Conservation (phyloP, 2,797 vertebrate species). For the Sebastes oblongus region DNA sequence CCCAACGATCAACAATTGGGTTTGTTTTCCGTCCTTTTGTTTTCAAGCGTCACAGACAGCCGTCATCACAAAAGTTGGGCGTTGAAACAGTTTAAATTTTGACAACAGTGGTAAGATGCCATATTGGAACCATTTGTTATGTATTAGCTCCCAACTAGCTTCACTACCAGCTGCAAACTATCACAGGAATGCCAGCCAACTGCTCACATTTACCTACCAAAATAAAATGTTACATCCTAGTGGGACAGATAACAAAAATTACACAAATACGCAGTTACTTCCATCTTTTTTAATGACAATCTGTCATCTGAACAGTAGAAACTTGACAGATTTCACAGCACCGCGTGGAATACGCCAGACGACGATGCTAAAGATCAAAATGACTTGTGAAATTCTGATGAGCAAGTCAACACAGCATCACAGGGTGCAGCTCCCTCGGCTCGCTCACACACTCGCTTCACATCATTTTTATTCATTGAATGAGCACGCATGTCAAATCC, state of each 20-base stretch:
- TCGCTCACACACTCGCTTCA: constrained; percentile 40
- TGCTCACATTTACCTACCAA: background rate
- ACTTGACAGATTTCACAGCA: background rate
- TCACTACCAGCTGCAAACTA: background rate
- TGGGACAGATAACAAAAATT: background rate
- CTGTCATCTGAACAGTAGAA: background rate
- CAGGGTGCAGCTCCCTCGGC: constrained; percentile 27
- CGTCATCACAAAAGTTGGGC: background rate
- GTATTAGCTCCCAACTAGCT: background rate
- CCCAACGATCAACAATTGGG: background rate
- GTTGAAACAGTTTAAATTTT: background rate
- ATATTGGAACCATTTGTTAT: background rate
- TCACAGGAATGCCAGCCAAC: background rate
- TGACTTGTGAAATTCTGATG: constrained; percentile 27
- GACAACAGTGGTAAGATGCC: background rate
- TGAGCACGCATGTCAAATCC: constrained; percentile 59
- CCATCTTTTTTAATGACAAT: background rate
- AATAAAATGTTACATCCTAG: background rate
- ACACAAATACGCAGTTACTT: background rate
- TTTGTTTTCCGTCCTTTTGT: background rate
- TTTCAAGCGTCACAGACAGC: background rate
- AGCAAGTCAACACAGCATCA: constrained; percentile 32
- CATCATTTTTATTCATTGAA: constrained; percentile 66
- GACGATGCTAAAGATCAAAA: constrained; percentile 37
- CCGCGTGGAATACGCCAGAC: background rate